A percentile compares a stretch with the other conserved stretches of the same genome.
Conservation (phyloP, 2,797 vertebrate genomes). For the Harpagifer antarcticus region DNA sequence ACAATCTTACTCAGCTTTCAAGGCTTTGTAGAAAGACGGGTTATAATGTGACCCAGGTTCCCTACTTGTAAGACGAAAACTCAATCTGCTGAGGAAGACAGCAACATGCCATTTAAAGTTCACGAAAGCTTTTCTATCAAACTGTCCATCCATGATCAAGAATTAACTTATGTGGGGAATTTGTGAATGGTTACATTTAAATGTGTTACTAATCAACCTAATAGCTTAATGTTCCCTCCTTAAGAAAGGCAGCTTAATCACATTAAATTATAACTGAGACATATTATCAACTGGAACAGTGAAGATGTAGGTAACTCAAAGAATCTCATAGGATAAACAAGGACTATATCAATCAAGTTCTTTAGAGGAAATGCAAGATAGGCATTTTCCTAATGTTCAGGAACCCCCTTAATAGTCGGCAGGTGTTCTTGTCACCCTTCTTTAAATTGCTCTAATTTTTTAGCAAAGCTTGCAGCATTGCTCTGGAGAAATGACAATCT, state of each 20-base stretch:
- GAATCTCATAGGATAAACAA: conserved; percentile 19
- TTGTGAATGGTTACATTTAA: conserved; percentile 2
- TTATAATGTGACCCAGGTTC: neutral
- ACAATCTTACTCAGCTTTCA: neutral
- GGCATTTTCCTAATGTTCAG: conserved; percentile 48
- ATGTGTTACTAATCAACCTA: conserved; percentile 5
- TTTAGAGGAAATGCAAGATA: conserved; percentile 33
- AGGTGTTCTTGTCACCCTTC: conserved; percentile 35
- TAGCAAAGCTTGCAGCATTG: neutral
- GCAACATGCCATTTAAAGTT: too few species aligned
- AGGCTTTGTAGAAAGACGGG: conserved; percentile 4
- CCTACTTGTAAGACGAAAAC: neutral
- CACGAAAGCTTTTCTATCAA: neutral
- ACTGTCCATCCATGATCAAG: neutral
- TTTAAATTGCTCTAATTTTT: conserved; percentile 18
- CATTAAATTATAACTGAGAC: conserved; percentile 12
- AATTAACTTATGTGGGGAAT: neutral
- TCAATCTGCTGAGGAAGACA: neutral
- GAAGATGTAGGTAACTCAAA: conserved; percentile 14
- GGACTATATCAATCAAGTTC: conserved; percentile 23
- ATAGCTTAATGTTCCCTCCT: conserved; percentile 5
- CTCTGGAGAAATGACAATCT: conserved; percentile 7
- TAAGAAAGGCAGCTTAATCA: conserved; percentile 21
- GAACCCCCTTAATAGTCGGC: conserved; percentile 48
- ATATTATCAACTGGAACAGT: conserved; percentile 8